Evolutionary conservation across 2,113 vertebrate genomes (phyloP).

Genomic region (Aviceda subcristata): DNA sequence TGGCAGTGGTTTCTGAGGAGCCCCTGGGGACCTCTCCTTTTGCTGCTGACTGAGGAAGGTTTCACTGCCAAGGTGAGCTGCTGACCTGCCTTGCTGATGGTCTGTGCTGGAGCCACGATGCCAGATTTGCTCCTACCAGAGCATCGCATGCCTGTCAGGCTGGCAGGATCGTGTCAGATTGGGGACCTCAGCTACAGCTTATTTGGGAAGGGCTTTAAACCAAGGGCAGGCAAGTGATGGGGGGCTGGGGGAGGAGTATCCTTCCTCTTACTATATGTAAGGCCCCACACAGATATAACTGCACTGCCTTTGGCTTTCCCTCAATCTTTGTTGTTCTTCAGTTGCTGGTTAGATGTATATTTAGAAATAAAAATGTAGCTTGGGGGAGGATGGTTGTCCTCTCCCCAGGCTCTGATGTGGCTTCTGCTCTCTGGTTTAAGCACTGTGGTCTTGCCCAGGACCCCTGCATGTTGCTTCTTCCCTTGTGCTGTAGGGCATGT

Average conservation of each 20-base stretch:
- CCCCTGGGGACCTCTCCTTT: neutral
- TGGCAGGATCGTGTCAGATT: neutral
- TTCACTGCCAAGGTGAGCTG: neutral
- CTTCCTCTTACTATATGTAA: neutral
- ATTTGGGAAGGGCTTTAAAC: neutral
- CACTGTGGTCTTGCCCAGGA: neutral
- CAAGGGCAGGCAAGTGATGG: neutral
- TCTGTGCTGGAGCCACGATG: neutral
- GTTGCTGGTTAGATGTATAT: neutral
- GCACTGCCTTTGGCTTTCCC: neutral
- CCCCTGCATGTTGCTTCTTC: neutral
- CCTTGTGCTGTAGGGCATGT: neutral
- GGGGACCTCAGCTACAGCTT: neutral
- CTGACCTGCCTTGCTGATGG: neutral
- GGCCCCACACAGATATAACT: neutral
- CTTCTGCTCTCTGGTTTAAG: neutral
- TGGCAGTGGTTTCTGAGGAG: neutral
- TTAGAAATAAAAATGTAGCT: neutral
- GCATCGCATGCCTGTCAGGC: too few relatives aligned
- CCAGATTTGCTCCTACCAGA: neutral
- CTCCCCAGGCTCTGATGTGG: neutral
- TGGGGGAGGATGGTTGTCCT: neutral
- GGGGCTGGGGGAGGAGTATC: rapidly evolving
- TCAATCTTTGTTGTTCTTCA: neutral
- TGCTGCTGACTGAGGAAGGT: neutral